These are phyloP conservation scores for Rhynchonycteris naso DNA, from an alignment of 2,797 vertebrate genomes.

Conservation along the genomic window DNA sequence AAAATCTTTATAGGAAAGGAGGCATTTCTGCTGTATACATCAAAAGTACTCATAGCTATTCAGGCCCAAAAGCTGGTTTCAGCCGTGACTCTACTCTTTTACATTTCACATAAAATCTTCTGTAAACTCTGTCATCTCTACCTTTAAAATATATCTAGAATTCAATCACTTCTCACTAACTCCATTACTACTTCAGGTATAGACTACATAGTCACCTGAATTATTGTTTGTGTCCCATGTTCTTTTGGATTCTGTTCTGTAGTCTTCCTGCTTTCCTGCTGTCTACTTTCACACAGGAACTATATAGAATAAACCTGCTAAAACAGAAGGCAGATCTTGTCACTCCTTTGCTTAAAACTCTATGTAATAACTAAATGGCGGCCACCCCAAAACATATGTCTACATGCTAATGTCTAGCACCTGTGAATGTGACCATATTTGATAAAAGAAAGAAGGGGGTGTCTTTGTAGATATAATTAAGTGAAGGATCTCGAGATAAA, in stretches of 20 bases:
- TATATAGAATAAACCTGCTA: background rate
- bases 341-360: background rate
- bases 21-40: background rate
- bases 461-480: background rate
- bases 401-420: background rate
- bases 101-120: background rate
- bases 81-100: background rate
- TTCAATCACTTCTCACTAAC: background rate
- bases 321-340: background rate
- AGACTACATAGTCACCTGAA: background rate
- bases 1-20: background rate
- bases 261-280: background rate
- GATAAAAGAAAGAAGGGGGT: background rate
- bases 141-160: background rate
- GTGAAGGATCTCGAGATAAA: background rate
- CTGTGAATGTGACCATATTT: background rate
- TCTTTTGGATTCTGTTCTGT: background rate
- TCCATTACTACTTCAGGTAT: background rate
- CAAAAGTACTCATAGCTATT: background rate
- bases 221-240: background rate
- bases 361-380: background rate
- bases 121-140: conserved; percentile 16
- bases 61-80: background rate
- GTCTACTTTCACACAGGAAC: background rate
- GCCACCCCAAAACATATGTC: background rate